Base-by-base conservation (phyloP, 2,113 vertebrate species). In the Charina bottae region DNA sequence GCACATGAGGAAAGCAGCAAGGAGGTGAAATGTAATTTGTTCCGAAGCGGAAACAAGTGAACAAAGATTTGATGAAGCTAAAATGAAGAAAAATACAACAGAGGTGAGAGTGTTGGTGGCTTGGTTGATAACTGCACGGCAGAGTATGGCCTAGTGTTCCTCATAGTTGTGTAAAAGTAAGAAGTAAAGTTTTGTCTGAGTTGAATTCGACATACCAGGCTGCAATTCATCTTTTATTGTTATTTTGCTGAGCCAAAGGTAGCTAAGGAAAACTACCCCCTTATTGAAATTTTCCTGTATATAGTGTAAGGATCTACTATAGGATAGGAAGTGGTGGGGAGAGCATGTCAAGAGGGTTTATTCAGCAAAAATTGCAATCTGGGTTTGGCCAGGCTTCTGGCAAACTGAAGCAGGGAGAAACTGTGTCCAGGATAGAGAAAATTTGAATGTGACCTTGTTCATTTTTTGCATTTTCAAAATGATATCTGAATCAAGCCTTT, bases 11-110 rank as follows among this genome's bases (percentile, higher is more conserved):
- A 94, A 95, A 88, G 56, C 93, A 95, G 93, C 94, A 94, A 96
- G 91, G 85, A 90, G 96, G 94, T 94, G 95, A 97, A 95, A 96
- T 89, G 92, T 94, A 96, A 97, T 96, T 94, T 94, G 88, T 91
- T 92, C 95, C 83, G 60, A 92, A 92, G 92, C 93, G 93, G 90
- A 96, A 95, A 92, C 55, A 97, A 96, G 96, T 92, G 92, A 95
- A 95, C 95, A 92, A 87, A 86, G 85, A 94, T 94, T 94, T 93
- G 95, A 95, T 90, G 94, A 95, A 94, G 94, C 94, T 94, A 83
- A 89, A 92, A 95, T 89, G 85, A 95, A 92, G 92, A 96, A 96
- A 90, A 62, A 33, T 49, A 28, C 9, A 49, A 60, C 0, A 12
- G 46, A 26, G 33, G n/a, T 28, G n/a, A n/a, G 7, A 15, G 17